phyloP scores from a whole-genome alignment of 2,113 vertebrate genomes.

The Picathartes gymnocephalus region DNA sequence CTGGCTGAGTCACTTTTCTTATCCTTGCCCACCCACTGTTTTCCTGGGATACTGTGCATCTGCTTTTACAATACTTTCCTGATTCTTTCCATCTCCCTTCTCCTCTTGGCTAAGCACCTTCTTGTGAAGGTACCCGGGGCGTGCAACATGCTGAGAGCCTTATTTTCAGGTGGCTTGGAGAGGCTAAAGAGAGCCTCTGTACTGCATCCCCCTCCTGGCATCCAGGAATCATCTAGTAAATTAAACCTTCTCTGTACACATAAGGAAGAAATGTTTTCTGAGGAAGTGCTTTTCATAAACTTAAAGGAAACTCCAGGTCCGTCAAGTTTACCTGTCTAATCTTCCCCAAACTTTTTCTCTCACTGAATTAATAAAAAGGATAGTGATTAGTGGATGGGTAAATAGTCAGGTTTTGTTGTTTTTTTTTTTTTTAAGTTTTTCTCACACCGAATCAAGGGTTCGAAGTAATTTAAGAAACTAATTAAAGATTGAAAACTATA shows the following conservation, averaged over 20 bases:
- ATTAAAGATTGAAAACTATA: too few relatives aligned
- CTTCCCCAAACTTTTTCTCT: background rate
- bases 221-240: background rate
- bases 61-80: background rate
- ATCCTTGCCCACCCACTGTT: background rate
- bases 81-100: background rate
- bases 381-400: background rate
- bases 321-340: background rate
- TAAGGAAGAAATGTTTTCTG: background rate
- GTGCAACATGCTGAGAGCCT: background rate
- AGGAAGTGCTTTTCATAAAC: background rate
- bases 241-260: background rate
- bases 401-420: too few relatives aligned
- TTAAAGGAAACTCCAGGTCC: background rate
- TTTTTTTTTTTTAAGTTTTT: background rate
- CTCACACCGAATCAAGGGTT: too few relatives aligned
- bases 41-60: background rate
- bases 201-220: too few relatives aligned
- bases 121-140: accelerated
- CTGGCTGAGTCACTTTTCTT: background rate
- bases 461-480: too few relatives aligned
- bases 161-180: background rate
- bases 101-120: background rate
- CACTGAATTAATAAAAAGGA: background rate
- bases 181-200: background rate